Percentiles rank a stretch among this genome's conserved stretches.
These are phyloP conservation scores for Sus cebifrons DNA, from an alignment of 2,797 vertebrate genomes.

Conservation along the genomic window DNA sequence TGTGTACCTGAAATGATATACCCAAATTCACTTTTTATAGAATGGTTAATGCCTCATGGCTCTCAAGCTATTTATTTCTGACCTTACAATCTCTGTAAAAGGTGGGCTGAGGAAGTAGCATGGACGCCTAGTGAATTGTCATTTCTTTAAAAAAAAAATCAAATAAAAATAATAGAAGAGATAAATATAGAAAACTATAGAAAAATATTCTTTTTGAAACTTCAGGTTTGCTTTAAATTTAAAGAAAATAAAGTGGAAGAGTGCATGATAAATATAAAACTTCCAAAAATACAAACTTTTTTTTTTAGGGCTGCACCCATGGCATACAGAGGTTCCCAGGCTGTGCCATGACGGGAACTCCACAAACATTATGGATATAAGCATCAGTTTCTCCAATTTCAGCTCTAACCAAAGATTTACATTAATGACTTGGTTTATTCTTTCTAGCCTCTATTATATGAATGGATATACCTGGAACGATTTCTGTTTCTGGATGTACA, in stretches of 20 bases:
- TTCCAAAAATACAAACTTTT: not conserved
- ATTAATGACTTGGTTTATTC: not conserved
- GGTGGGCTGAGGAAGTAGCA: not conserved
- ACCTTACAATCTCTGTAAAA: not conserved
- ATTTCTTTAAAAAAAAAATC: not conserved
- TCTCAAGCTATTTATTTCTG: not conserved
- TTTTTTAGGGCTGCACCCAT: not conserved
- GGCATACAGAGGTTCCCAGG: too few relatives aligned
- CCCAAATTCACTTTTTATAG: not conserved
- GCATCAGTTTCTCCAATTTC: not conserved
- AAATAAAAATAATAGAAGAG: not conserved
- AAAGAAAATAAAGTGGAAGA: not conserved
- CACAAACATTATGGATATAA: not conserved
- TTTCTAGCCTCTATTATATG: not conserved
- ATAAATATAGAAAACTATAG: not conserved
- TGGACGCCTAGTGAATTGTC: not conserved
- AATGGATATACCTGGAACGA: not conserved
- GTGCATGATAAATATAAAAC: not conserved
- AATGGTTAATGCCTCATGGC: not conserved
- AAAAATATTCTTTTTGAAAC: not conserved
- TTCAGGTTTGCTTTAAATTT: not conserved
- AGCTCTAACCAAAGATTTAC: not conserved
- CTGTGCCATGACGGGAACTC: too few relatives aligned
- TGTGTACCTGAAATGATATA: not conserved
- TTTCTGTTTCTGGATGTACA: not conserved